Evolutionary conservation across 2,113 vertebrate genomes (phyloP), one percentile per base, ranked within the genome.

Genomic region (Falcunculus frontatus): DNA sequence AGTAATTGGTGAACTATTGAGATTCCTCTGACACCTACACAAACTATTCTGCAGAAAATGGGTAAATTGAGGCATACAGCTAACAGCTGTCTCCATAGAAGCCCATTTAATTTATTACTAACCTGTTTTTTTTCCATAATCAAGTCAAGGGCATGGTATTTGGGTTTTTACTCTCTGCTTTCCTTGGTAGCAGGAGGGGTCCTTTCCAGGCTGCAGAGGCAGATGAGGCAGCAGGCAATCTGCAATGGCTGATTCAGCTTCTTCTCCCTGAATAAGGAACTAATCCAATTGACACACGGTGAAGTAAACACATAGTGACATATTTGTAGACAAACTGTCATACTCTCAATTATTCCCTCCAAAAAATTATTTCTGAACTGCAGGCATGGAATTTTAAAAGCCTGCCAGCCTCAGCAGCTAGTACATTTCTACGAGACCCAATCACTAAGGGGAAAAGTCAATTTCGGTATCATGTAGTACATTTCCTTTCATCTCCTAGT

Each of bases 241-340:
- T 86, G 80, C 92, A 89, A 44, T 1, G 13, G 91, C 78, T 96
- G 89, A 96, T 84, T 97, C 87, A 84, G 90, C 95, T 95, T 32
- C 89, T 95, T 97, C 88, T 93, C 83, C 76, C 79, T 59, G 91
- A 97, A 84, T 86, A 93, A 96, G 95, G 75, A 95, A 44, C 90
- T 96, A 97, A 98, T 98, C 96, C 94, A 97, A 94, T 93, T 96
- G 96, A 96, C 87, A 95, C 92, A 96, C 11, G 16, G 79, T 87
- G 93, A 97, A 94, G 87, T 96, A 98, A 98, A 98, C 93, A 97
- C 95, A 95, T 74, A 97, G 88, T 97, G 97, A 98, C 96, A 97
- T 98, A 98, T 98, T 97, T 98, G 96, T 97, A 97, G 96, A 97
- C 96, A 98, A 98, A 97, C 97, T 97, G 95, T 97, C 97, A 97